Percentiles rank a stretch among this genome's conserved stretches.
Conservation (phyloP, 2,113 vertebrate species). For the Strix aluco region DNA sequence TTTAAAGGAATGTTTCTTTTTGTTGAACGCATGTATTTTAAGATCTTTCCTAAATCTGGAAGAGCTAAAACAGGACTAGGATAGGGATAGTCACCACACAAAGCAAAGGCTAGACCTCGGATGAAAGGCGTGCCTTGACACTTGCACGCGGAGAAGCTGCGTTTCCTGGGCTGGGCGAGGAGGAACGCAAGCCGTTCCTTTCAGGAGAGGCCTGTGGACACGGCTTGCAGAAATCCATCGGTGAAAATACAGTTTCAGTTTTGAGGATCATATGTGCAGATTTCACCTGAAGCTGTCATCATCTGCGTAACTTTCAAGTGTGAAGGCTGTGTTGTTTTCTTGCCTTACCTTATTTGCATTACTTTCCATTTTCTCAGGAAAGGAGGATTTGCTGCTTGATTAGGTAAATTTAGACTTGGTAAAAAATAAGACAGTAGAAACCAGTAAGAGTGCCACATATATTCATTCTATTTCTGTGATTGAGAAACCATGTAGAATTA, state of each 20-base stretch:
- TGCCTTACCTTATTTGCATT: background rate
- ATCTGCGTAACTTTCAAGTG: background rate
- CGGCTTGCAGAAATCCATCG: background rate
- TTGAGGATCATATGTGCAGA: background rate
- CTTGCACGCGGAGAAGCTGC: background rate
- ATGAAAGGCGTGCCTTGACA: fast-evolving
- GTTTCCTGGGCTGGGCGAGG: background rate
- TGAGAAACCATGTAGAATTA: background rate
- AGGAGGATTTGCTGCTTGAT: background rate
- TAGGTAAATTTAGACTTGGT: background rate
- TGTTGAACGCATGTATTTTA: fast-evolving
- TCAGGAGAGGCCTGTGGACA: background rate
- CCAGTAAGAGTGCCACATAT: too few relatives aligned
- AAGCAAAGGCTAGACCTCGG: fast-evolving
- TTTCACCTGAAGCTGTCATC: background rate
- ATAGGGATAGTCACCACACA: fast-evolving
- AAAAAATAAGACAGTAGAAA: background rate
- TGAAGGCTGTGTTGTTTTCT: background rate
- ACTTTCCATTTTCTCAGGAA: background rate
- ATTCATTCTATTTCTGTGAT: background rate
- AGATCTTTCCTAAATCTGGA: too few relatives aligned
- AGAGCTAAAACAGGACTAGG: background rate
- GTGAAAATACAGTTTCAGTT: background rate
- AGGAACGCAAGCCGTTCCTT: fast-evolving
- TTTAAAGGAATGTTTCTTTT: background rate